Base-by-base conservation (phyloP, 2,888 invertebrate genomes). In the Augiades crinisus region DNA sequence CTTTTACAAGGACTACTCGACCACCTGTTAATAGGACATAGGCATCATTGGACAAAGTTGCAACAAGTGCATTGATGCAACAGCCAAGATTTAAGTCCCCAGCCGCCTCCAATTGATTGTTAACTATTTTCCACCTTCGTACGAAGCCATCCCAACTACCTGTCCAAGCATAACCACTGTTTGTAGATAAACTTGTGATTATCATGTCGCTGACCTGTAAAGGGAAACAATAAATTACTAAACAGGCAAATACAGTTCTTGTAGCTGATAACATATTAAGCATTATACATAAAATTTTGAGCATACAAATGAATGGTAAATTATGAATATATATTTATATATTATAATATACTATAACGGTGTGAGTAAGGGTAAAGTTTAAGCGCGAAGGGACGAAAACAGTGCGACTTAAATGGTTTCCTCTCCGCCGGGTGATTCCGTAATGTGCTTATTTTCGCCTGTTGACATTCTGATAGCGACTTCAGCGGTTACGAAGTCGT, bases 71-170 rank as follows among this genome's bases (percentile, higher is more conserved):
- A 63, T 87, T 89, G 14, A 89, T 58, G 61, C 85, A 88, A 12
- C 74, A 62, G 13, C 81, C 85, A 6, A 86, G 56, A 45, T 74
- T 70, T n/a, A 87, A 62, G 38, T 80, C 80, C 22, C 87, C 89
- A 1, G 75, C 75, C 19, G 72, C 55, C 55, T 77, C 67, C 33
- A 88, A 56, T 51, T 80, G 75, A 31, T 88, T 71, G 5, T 62
- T 68, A 0, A 59, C 55, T 30, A 87, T 78, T 55, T 75, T 79
- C 83, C 83, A 88, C 17, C 88, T 70, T 41, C 80, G 77, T 30
- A 92, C 72, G 50, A 72, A 72, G 10, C 92, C 92, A 58, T 92
- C 91, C 78, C 91, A 87, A 6, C 92, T 92, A 0, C 88, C 92
- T 0, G 91, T 91, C 81, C 91, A 93, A 4, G 87, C 81, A 56